A percentile compares a stretch with the other conserved stretches of the same genome.
These are phyloP conservation scores for Trachythela sp. DNA, from an alignment of 64 coral and sea anemone species.

Conservation along the genomic window DNA sequence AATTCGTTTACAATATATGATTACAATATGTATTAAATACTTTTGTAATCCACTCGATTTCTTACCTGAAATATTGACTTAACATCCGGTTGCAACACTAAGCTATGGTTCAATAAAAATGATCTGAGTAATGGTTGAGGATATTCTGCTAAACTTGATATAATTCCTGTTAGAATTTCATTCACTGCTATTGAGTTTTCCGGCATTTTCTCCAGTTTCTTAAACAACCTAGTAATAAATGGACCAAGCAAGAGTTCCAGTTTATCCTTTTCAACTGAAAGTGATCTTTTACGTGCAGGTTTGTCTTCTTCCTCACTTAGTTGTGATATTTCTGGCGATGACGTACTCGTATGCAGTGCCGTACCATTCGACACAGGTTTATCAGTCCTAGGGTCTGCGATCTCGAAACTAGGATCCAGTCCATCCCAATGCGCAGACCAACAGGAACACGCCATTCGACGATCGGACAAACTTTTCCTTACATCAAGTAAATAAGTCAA, in stretches of 20 bases:
- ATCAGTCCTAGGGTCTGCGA: conserved; percentile 34
- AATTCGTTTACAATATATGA: too few relatives aligned
- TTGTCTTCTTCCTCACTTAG: background rate
- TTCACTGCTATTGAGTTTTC: conserved; percentile 92
- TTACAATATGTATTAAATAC: too few relatives aligned
- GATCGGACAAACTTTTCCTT: conserved; percentile 53
- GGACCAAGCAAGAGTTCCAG: conserved; percentile 45
- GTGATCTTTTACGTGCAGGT: conserved; percentile 45
- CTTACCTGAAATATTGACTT: conserved; percentile 88
- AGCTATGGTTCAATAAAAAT: conserved; percentile 92
- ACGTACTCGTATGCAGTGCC: conserved; percentile 54
- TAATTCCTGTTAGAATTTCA: conserved; percentile 77
- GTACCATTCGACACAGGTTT: conserved; percentile 26
- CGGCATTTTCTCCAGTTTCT: conserved; percentile 88
- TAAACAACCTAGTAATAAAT: conserved; percentile 79
- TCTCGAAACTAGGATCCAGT: conserved; percentile 45
- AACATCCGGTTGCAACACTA: conserved; percentile 90
- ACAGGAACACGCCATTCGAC: conserved; percentile 67
- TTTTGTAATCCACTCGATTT: too few relatives aligned
- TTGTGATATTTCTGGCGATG: conserved; percentile 49
- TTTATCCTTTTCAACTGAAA: conserved; percentile 43
- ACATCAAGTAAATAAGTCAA: conserved; percentile 84
- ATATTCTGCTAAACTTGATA: conserved; percentile 71
- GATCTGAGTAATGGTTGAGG: conserved; percentile 90
- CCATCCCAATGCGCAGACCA: conserved; percentile 83